Evolutionary conservation across 2,797 vertebrate genomes (phyloP).

Genomic region (Syngnathus rostellatus): DNA sequence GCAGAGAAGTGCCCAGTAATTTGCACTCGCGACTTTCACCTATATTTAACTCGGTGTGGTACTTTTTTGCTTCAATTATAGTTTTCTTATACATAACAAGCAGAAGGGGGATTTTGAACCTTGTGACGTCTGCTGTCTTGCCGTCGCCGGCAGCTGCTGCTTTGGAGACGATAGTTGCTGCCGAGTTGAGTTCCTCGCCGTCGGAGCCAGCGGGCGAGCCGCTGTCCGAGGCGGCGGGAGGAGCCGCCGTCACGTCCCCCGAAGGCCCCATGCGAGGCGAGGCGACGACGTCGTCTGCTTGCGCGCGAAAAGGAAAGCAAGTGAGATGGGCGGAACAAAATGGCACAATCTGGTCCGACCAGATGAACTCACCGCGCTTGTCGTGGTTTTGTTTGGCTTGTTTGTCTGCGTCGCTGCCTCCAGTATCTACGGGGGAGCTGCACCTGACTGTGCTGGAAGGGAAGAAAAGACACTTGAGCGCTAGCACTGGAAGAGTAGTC

Average conservation of each 20-base stretch:
- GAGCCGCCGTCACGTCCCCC: constrained; percentile 65
- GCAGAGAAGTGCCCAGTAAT: constrained; percentile 33
- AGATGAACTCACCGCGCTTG: constrained; percentile 64
- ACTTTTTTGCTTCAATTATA: constrained; percentile 48
- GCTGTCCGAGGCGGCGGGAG: constrained; percentile 75
- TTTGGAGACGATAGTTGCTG: constrained; percentile 32
- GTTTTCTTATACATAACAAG: constrained; percentile 16
- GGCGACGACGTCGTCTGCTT: constrained; percentile 21
- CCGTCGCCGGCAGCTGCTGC: constrained; percentile 42
- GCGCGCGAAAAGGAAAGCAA: constrained; percentile 12
- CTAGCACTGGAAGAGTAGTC: too few species aligned
- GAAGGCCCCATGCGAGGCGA: constrained; percentile 55
- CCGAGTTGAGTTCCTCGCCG: constrained; percentile 69
- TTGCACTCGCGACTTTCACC: constrained; percentile 22
- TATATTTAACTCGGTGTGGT: constrained; percentile 43
- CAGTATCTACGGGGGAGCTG: constrained; percentile 73
- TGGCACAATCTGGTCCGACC: neutral
- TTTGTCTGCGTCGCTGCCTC: constrained; percentile 33
- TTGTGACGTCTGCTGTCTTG: constrained; percentile 61
- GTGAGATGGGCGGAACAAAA: neutral
- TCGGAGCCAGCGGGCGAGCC: constrained; percentile 80
- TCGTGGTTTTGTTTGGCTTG: constrained; percentile 64
- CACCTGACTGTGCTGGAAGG: constrained; percentile 73
- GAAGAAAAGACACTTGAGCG: neutral
- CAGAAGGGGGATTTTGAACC: constrained; percentile 30